Percentiles rank a stretch among this genome's conserved stretches.
phyloP scores from a whole-genome alignment of 1,140 invertebrate species.

The Drosophila sproati region DNA sequence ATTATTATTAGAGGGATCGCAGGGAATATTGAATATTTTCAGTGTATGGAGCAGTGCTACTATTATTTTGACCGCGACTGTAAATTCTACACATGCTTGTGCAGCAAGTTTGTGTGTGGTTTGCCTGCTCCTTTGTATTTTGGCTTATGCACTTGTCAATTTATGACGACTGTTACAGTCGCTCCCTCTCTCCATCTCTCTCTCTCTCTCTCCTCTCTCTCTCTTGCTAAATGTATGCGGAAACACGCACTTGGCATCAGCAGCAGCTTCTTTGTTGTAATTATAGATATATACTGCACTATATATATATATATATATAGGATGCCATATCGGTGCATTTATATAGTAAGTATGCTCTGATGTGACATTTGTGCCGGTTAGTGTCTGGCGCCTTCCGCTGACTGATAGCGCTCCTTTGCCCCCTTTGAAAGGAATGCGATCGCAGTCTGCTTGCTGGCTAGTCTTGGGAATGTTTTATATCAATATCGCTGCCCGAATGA shows the following conservation, averaged over 20 bases:
- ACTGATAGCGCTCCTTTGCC: conserved; percentile 51
- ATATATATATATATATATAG: conserved; percentile 41
- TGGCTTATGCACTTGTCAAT: conserved; percentile 14
- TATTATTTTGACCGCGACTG: too few species aligned
- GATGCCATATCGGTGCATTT: conserved; percentile 42
- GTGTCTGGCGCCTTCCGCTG: conserved; percentile 67
- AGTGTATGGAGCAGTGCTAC: too few species aligned
- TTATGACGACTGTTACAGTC: conserved; percentile 11
- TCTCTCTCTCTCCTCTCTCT: background rate
- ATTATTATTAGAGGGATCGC: too few species aligned
- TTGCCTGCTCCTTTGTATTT: conserved; percentile 12
- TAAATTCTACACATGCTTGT: too few species aligned
- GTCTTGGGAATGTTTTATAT: conserved; percentile 2
- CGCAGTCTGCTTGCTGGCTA: conserved; percentile 1
- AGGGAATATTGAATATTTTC: too few species aligned
- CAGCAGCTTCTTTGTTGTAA: conserved; percentile 72
- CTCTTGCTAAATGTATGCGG: conserved; percentile 44
- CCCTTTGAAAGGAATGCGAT: conserved; percentile 33
- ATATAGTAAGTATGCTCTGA: conserved; percentile 14
- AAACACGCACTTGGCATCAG: conserved; percentile 44
- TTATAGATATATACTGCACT: conserved; percentile 63
- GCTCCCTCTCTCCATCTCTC: background rate
- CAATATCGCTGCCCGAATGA: conserved; percentile 10
- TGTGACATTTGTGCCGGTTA: conserved; percentile 71
- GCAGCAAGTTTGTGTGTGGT: background rate